These are phyloP conservation scores for Parauchenoglanis punctatus DNA, from an alignment of 2,797 vertebrate species.

Conservation along the genomic window DNA sequence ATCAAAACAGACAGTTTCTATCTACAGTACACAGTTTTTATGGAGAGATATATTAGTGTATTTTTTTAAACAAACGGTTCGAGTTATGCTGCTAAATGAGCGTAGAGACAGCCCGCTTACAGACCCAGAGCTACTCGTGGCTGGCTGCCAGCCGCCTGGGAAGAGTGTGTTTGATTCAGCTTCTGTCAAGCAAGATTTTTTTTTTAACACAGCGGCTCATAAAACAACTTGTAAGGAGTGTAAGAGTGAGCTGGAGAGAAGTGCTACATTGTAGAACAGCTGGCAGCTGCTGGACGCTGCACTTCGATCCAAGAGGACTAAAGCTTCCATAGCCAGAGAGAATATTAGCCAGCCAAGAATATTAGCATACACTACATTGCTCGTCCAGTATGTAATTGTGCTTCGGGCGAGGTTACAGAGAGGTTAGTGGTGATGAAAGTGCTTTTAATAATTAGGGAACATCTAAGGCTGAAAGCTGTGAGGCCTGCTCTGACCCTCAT, in stretches of 20 bases:
- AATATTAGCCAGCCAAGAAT: constrained; percentile 42
- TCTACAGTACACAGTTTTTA: constrained; percentile 38
- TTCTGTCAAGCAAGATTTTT: constrained; percentile 49
- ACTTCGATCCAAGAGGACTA: constrained; percentile 17
- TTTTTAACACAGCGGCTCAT: constrained; percentile 49
- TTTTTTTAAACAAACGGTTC: constrained; percentile 53
- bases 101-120: constrained; percentile 52
- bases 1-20: constrained; percentile 24
- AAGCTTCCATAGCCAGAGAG: constrained; percentile 18
- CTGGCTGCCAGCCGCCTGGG: constrained; percentile 54
- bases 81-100: constrained; percentile 57
- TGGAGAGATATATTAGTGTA: constrained; percentile 48
- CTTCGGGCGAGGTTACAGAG: constrained; percentile 58
- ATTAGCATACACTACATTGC: constrained; percentile 54
- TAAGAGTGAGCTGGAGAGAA: constrained; percentile 45
- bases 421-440: constrained; percentile 60
- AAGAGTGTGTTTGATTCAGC: constrained; percentile 45
- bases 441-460: constrained; percentile 61
- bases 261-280: constrained; percentile 41
- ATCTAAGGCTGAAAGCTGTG: constrained; percentile 38
- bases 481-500: constrained; percentile 55
- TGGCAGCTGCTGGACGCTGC: constrained; percentile 36
- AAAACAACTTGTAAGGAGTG: constrained; percentile 58
- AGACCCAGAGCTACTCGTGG: constrained; percentile 54
- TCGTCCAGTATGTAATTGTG: constrained; percentile 59